Evolutionary conservation across 2,888 invertebrate genomes (phyloP), one percentile per base, ranked within the genome.

Genomic region (Holacanthella duospinosa): DNA sequence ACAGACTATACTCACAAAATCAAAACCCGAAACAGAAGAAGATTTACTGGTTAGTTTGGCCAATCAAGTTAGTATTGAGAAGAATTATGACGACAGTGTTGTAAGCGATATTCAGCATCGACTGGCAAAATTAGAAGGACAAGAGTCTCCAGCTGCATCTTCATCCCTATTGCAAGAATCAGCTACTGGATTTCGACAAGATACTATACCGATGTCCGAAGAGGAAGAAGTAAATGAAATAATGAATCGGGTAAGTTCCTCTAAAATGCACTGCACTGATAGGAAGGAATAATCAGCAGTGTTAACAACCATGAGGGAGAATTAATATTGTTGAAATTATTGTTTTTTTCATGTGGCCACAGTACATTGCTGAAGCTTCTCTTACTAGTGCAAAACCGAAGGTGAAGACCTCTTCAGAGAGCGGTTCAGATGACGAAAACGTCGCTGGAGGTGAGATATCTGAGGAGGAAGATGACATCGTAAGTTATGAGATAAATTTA

Each of bases 21-120:
- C 6, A 55, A 85, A 86, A 73, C 82, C 86, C 74, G 83, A 89
- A 72, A 86, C 87, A 77, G 82, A 83, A 26, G 83, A 87, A 74
- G 85, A 86, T 73, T 78, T 89, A n/a, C 75, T 89, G 64, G 80
- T 80, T 60, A 78, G 81, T 68, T 81, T 80, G 72, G 65, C 77
- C 9, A 77, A 75, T 57, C 80, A 80, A 68, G 62, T 64, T 12
- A 48, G 59, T n/a, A 26, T 71, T 57, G 67, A 69, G 26, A 53
- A 64, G 29, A 48, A 63, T 9, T 66, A 73, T 48, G 36, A 66
- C 9, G 65, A 67, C 24, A 62, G 63, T 53, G 60, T 69, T 1
- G 76, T 80, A 36, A 76, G 79, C 12, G 82, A 82, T 65, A 82
- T 84, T 67, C 81, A 82, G 73, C 77, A 78, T 66, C 77, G 82